These are phyloP conservation scores for Pharmacophagus antenor DNA, from an alignment of 2,888 invertebrate genomes.

Conservation along the genomic window DNA sequence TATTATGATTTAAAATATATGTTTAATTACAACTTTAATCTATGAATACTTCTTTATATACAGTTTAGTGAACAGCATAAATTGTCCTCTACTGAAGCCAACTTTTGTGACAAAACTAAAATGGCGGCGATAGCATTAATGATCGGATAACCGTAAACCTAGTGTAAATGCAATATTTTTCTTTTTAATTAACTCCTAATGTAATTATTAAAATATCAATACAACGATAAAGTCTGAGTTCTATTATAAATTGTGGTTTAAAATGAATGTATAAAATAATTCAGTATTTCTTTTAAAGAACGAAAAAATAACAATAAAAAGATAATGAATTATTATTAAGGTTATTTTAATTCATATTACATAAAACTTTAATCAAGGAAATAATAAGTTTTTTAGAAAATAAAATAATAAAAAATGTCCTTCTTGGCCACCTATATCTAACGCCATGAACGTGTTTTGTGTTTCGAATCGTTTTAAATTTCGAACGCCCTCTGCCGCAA, in stretches of 20 bases:
- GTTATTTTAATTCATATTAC: background rate
- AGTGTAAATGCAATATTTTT: background rate
- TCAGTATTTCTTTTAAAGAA: background rate
- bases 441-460: conserved; percentile 36
- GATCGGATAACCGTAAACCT: conserved; percentile 16
- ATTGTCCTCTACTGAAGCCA: background rate
- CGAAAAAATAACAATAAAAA: background rate
- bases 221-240: too few relatives aligned
- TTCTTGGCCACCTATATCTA: conserved; percentile 28
- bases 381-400: conserved; percentile 11
- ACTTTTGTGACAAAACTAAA: conserved; percentile 24
- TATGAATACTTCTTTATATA: background rate
- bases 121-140: conserved; percentile 21
- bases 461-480: conserved; percentile 66
- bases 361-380: conserved; percentile 7
- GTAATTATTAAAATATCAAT: too few relatives aligned
- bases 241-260: too few relatives aligned
- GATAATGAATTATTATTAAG: background rate
- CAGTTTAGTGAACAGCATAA: background rate
- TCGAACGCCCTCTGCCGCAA: conserved; percentile 73
- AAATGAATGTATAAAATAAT: background rate
- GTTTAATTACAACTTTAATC: background rate
- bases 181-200: too few relatives aligned
- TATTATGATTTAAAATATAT: conserved; percentile 8
- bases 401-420: conserved; percentile 7